Evolutionary conservation across 2,113 vertebrate species (phyloP).

Genomic region (Psophia crepitans): DNA sequence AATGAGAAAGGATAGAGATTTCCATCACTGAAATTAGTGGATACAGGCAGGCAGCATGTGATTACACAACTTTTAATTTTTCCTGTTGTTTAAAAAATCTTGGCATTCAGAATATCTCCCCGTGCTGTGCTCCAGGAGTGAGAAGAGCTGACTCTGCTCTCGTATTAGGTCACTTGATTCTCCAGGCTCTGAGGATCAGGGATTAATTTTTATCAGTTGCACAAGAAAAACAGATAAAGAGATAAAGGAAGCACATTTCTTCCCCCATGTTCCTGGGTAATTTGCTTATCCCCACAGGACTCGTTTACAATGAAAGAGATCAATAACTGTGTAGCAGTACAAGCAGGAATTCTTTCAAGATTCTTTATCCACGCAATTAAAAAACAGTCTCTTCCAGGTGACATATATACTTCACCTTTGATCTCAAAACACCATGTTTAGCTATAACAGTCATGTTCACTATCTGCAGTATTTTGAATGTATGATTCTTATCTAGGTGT

Average conservation of each 20-base stretch:
- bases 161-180: neutral
- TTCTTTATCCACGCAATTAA: neutral
- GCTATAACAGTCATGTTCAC: constrained; percentile 16
- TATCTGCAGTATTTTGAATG: constrained; percentile 43
- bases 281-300: constrained; percentile 15
- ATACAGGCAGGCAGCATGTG: neutral
- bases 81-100: neutral
- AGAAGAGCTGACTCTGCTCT: neutral
- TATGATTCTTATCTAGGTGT: constrained; percentile 2
- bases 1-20: neutral
- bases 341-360: constrained; percentile 11
- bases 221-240: constrained; percentile 23
- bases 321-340: neutral
- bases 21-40: neutral
- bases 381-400: neutral
- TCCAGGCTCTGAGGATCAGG: neutral
- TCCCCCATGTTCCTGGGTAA: neutral
- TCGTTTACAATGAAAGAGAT: neutral
- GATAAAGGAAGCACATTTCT: neutral
- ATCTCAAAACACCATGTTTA: constrained; percentile 51
- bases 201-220: constrained; percentile 32
- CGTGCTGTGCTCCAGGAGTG: neutral
- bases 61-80: neutral
- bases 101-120: neutral
- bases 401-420: constrained; percentile 24